Percentiles rank a stretch among this genome's conserved stretches.
phyloP scores from a whole-genome alignment of 2,888 invertebrate species.

The Amphipyra berbera region DNA sequence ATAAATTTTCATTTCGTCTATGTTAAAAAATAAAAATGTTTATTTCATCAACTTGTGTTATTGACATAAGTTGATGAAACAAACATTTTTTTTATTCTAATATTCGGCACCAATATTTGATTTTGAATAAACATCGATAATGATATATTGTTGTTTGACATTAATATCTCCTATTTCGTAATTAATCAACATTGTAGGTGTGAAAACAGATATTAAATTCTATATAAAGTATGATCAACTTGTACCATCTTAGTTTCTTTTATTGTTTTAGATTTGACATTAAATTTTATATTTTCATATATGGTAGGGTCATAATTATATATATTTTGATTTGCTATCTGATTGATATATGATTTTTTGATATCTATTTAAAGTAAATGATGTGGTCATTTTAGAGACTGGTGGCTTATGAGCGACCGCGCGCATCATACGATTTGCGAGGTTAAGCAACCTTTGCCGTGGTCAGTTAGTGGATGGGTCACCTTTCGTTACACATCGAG shows the following conservation, averaged over 20 bases:
- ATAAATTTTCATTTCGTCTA: no score
- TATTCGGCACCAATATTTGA: not conserved
- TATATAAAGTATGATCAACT: conserved; percentile 13
- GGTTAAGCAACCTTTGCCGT: no score
- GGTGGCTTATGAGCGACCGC: no score
- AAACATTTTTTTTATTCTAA: no score
- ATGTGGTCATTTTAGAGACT: conserved; percentile 2
- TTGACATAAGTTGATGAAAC: no score
- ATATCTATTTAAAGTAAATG: conserved; percentile 23
- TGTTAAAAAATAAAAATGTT: no score
- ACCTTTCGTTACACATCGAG: no score
- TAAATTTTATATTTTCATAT: conserved; percentile 17
- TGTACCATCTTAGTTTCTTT: conserved; percentile 2
- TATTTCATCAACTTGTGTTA: no score
- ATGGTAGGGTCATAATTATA: conserved; percentile 4
- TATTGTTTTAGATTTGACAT: conserved; percentile 36
- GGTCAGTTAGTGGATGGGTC: no score
- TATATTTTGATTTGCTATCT: conserved; percentile 17
- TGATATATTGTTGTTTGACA: conserved; percentile 38
- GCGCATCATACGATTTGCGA: no score
- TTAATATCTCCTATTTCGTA: conserved; percentile 21
- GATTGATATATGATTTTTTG: conserved; percentile 16
- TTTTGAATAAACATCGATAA: conserved; percentile 11
- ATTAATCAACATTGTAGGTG: conserved; percentile 41
- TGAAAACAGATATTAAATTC: conserved; percentile 22